Percentiles rank a stretch among this genome's conserved stretches.
These are phyloP conservation scores for Limnephilus lunatus DNA, from an alignment of 2,888 invertebrate species.

Conservation along the genomic window DNA sequence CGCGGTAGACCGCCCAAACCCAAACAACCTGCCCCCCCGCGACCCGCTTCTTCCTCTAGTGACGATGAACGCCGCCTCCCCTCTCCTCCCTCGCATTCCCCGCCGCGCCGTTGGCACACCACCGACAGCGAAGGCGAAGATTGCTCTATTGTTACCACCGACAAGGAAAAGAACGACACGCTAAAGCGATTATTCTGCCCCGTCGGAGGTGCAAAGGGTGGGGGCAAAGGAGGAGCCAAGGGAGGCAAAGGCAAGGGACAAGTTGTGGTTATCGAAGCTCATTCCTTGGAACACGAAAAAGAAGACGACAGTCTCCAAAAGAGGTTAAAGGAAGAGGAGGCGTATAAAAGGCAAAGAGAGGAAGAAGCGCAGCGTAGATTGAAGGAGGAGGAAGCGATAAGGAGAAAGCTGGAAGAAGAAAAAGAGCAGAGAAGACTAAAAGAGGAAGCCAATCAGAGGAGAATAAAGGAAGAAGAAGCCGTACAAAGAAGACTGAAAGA, in stretches of 20 bases:
- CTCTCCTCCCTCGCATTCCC: slow-evolving; percentile 66
- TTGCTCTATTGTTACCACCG: slow-evolving; percentile 71
- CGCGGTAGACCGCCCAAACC: slow-evolving; percentile 73
- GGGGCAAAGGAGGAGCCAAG: slow-evolving; percentile 82
- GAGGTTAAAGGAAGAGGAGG: slow-evolving; percentile 71
- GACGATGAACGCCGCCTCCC: slow-evolving; percentile 67
- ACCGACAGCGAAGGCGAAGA: slow-evolving; percentile 71
- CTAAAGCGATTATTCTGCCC: slow-evolving; percentile 82
- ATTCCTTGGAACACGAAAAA: slow-evolving; percentile 73
- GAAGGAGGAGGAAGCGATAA: slow-evolving; percentile 60
- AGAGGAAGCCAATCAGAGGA: slow-evolving; percentile 52
- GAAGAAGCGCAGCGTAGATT: slow-evolving; percentile 49
- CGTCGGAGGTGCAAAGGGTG: slow-evolving; percentile 83
- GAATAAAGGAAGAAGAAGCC: slow-evolving; percentile 61
- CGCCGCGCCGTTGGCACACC: slow-evolving; percentile 63
- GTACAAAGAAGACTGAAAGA: slow-evolving; percentile 65
- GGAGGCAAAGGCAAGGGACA: slow-evolving; percentile 85
- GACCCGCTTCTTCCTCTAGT: slow-evolving; percentile 68
- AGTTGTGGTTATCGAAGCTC: slow-evolving; percentile 83
- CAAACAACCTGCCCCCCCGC: slow-evolving; percentile 70
- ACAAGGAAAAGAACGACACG: slow-evolving; percentile 85
- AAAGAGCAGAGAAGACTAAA: slow-evolving; percentile 58
- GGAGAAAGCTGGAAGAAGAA: slow-evolving; percentile 61
- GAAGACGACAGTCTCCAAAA: slow-evolving; percentile 67
- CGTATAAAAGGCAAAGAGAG: slow-evolving; percentile 67